phyloP scores from a whole-genome alignment of 1,140 invertebrate genomes.

The Caenorhabditis briggsae region DNA sequence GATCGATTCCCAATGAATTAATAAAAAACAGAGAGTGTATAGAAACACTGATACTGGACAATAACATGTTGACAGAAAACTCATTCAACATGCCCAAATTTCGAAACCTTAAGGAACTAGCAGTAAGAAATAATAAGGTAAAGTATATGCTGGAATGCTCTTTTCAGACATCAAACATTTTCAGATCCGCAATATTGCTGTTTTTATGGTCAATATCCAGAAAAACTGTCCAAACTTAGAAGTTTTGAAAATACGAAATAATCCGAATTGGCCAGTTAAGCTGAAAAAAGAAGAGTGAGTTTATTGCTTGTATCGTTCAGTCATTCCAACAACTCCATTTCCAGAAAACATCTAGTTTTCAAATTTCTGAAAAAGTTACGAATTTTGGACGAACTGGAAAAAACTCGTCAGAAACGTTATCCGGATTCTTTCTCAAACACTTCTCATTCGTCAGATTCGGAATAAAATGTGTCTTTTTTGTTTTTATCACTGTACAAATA shows the following conservation, averaged over 20 bases:
- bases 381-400: background rate
- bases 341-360: constrained; percentile 1
- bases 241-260: background rate
- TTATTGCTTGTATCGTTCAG: background rate
- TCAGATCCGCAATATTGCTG: constrained; percentile 15
- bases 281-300: constrained; percentile 15
- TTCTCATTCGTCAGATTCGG: background rate
- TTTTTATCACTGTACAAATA: too few species aligned
- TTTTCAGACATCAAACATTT: background rate
- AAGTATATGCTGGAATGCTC: background rate
- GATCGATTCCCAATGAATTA: background rate
- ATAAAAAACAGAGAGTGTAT: background rate
- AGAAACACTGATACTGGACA: constrained; percentile 4
- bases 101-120: background rate
- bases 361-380: constrained; percentile 14
- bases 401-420: background rate
- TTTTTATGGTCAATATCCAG: background rate
- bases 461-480: background rate
- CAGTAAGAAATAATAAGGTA: constrained; percentile 16
- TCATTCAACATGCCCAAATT: constrained; percentile 33
- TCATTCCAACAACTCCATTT: background rate
- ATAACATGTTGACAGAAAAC: constrained; percentile 7
- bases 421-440: background rate
- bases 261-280: background rate
- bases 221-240: constrained; percentile 39